A percentile compares a stretch with the other conserved stretches of the same genome.
Evolutionary conservation across 2,113 vertebrate species (phyloP).

Genomic region (Chionomys nivalis): DNA sequence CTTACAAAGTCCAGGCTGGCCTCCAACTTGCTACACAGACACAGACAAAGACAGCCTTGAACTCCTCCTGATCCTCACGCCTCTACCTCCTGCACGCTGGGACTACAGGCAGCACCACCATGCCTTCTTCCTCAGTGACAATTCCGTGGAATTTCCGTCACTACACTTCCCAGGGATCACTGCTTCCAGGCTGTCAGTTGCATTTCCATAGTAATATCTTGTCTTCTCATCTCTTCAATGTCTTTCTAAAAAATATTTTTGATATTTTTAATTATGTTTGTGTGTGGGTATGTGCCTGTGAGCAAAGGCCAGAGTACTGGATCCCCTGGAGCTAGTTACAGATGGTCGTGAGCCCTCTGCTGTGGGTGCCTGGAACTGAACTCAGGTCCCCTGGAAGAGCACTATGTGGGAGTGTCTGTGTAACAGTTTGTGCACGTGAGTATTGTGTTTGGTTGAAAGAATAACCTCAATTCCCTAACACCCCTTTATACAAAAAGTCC

Average conservation of each 20-base stretch:
- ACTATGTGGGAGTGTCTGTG: too few relatives aligned
- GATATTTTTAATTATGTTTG: neutral
- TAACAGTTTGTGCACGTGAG: neutral
- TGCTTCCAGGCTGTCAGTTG: neutral
- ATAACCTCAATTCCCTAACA: too few relatives aligned
- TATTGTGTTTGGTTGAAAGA: too few relatives aligned
- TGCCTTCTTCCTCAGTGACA: neutral
- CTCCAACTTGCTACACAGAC: neutral
- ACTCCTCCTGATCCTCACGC: neutral
- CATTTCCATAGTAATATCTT: neutral
- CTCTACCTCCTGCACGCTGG: neutral
- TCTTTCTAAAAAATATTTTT: neutral
- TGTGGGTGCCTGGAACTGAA: neutral
- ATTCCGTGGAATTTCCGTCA: neutral
- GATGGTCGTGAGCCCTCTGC: neutral
- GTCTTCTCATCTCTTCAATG: neutral
- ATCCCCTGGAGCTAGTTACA: neutral
- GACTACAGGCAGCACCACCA: neutral
- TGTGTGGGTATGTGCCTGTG: neutral
- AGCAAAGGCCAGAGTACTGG: neutral
- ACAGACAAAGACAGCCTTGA: neutral
- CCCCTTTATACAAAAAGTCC: too few relatives aligned
- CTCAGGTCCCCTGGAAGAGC: neutral
- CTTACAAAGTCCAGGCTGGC: neutral
- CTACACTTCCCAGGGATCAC: neutral